Base-by-base conservation (phyloP, 1,140 invertebrate species). In the Apolygus lucorum region DNA sequence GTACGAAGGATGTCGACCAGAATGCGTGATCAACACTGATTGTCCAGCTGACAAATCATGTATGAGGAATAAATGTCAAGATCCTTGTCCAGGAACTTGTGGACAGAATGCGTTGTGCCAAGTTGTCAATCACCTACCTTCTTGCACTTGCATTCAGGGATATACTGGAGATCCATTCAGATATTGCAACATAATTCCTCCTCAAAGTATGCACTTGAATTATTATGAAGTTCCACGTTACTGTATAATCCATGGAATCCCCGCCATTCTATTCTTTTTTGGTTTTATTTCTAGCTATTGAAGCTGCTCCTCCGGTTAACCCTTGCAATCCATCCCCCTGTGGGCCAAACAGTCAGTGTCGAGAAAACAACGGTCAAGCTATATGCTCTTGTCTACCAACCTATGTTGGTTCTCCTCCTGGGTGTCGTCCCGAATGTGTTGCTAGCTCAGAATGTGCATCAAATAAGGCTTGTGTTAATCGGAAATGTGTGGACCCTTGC, bases 51-150 rank as follows among this genome's bases (percentile, higher is more conserved):
- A 86, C 71, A 84, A 85, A 75, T 86, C 88, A 22, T 93, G 90
- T 76, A 85, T 89, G 29, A 85, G 85, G 75, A 84, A 86, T 69
- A 88, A 87, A 79, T 92, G 90, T 76, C 78, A 82, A 67, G 85
- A 92, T 78, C 89, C 89, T 27, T 92, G 90, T 75, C 85, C 85
- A 17, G 88, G 87, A 72, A 86, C 84, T 28, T 92, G 90, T 78
- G 90, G 89, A 17, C 76, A 81, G 1, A 88, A 91, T 77, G 86
- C 89, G 21, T 79, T 86, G 65, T 91, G 90, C 75, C 83, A 86
- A 78, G 89, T 90, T 0, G 82, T 89, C n/a, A 87, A 86, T 74
- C 90, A 91, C 76, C 74, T 87, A 28, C 87, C 89, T 14, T 82
- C 85, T 28, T 92, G 90, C 76, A 85, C 83, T 70, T 92, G 90